These are phyloP conservation scores for Eulemur coronatus DNA, from an alignment of 2,797 vertebrate species.

Conservation along the genomic window DNA sequence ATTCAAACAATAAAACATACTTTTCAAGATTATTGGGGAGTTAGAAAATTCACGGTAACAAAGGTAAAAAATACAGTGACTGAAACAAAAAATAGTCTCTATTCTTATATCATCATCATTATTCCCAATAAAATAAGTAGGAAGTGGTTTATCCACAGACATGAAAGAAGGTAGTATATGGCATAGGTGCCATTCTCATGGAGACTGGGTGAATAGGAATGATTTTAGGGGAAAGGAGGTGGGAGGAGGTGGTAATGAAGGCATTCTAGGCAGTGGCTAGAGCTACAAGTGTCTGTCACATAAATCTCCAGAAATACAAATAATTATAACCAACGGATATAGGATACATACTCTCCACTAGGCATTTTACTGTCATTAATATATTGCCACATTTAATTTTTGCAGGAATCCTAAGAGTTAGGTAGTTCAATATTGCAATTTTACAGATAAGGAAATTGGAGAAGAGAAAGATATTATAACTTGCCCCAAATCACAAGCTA, in stretches of 20 bases:
- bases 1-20: not conserved
- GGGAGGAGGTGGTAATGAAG: not conserved
- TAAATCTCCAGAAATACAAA: not conserved
- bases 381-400: not conserved
- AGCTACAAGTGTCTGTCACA: not conserved
- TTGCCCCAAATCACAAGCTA: not conserved
- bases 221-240: not conserved
- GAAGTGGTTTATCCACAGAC: not conserved
- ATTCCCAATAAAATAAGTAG: not conserved
- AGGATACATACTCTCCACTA: not conserved
- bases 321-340: not conserved
- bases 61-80: not conserved
- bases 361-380: not conserved
- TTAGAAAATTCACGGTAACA: not conserved
- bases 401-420: not conserved
- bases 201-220: not conserved
- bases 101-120: not conserved
- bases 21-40: not conserved
- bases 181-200: not conserved
- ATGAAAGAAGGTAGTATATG: not conserved
- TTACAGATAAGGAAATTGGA: not conserved
- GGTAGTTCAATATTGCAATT: not conserved
- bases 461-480: not conserved
- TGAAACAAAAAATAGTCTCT: not conserved
- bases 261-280: not conserved